These are phyloP conservation scores for Sebastes hubbsi DNA, from an alignment of 2,797 vertebrate genomes.

Conservation along the genomic window DNA sequence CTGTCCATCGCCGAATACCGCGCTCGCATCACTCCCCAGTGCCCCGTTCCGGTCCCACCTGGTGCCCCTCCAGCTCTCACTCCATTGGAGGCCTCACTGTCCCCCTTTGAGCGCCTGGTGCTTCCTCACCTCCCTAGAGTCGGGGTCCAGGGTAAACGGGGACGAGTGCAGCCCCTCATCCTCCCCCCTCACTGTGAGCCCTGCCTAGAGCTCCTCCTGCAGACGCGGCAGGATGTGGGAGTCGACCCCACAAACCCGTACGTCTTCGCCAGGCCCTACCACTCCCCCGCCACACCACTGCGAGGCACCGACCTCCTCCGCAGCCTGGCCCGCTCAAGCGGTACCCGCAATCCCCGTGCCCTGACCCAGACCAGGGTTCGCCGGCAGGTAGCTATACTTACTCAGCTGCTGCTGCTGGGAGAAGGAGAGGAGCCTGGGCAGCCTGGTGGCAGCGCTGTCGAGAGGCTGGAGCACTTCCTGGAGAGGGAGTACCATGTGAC, in stretches of 20 bases:
- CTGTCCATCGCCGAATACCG: conserved; percentile 81
- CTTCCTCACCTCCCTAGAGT: conserved; percentile 83
- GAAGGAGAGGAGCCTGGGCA: conserved; percentile 82
- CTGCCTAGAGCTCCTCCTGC: conserved; percentile 83
- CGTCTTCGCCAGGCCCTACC: conserved; percentile 84
- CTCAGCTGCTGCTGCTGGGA: conserved; percentile 84
- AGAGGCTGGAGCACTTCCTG: conserved; percentile 83
- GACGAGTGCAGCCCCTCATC: conserved; percentile 84
- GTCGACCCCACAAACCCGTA: conserved; percentile 83
- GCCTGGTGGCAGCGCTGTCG: conserved; percentile 70
- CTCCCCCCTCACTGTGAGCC: conserved; percentile 85
- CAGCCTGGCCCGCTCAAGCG: conserved; percentile 83
- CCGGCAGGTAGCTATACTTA: conserved; percentile 85
- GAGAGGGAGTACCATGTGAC: conserved; percentile 86
- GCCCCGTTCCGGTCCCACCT: conserved; percentile 67
- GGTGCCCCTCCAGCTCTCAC: conserved; percentile 78
- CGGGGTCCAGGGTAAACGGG: conserved; percentile 85
- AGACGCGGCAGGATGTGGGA: conserved; percentile 82
- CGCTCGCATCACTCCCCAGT: conserved; percentile 77
- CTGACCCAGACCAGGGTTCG: conserved; percentile 84
- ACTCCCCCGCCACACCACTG: conserved; percentile 84
- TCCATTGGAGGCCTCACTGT: conserved; percentile 84
- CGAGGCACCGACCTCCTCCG: conserved; percentile 85
- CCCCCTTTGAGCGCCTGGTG: conserved; percentile 85
- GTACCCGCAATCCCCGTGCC: conserved; percentile 82